phyloP scores from a whole-genome alignment of 2,113 vertebrate genomes.

The Leptodactylus fuscus region DNA sequence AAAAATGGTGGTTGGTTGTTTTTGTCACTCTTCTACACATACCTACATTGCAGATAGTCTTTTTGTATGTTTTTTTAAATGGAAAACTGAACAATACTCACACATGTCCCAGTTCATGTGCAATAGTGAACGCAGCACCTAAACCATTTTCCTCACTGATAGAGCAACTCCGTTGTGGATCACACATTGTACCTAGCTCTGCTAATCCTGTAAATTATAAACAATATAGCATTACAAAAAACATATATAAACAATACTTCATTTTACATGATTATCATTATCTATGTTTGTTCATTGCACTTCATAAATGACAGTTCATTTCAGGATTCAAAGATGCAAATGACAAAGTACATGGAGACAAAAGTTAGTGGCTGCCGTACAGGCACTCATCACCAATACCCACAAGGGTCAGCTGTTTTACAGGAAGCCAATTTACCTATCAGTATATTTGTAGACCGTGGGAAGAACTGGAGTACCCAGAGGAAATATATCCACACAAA shows the following conservation, averaged over 20 bases:
- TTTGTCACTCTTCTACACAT: no score
- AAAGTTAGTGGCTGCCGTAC: no score
- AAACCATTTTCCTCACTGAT: constrained; percentile 97
- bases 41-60: not conserved
- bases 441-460: no score
- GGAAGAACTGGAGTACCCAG: no score
- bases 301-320: not conserved
- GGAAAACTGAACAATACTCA: constrained; percentile 76
- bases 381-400: no score
- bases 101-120: constrained; percentile 96
- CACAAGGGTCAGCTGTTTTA: no score
- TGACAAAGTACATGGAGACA: no score
- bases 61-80: not conserved
- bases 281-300: not conserved
- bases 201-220: constrained; percentile 81
- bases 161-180: constrained; percentile 92
- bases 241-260: not conserved
- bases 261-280: no score
- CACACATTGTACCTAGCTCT: constrained; percentile 95
- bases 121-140: constrained; percentile 94
- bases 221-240: no score
- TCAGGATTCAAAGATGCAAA: not conserved
- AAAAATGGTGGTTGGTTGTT: no score
- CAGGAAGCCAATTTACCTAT: no score
- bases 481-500: no score